phyloP scores from a whole-genome alignment of 2,113 vertebrate genomes.

The Nothoprocta perdicaria region DNA sequence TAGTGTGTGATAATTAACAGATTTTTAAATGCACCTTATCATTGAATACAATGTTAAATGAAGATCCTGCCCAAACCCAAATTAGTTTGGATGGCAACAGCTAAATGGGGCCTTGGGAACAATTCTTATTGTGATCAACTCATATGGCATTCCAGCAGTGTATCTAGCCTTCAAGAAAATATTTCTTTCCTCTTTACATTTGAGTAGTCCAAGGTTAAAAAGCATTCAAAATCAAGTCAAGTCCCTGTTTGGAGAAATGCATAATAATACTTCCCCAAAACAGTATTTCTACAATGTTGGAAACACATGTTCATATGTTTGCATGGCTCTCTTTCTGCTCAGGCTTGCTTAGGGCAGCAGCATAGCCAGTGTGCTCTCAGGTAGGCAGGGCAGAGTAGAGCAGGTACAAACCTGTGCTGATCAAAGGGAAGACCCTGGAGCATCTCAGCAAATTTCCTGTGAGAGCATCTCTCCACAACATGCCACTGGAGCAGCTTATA shows the following conservation, averaged over 20 bases:
- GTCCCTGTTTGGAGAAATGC: not conserved
- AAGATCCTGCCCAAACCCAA: slow-evolving; percentile 4
- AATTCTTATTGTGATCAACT: not conserved
- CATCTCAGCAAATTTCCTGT: not conserved
- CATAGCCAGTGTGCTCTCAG: not conserved
- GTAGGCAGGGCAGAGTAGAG: not conserved
- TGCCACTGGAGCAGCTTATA: not conserved
- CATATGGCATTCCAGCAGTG: not conserved
- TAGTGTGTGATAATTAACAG: slow-evolving; percentile 39
- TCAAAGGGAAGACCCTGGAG: rapidly evolving
- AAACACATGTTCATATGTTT: not conserved
- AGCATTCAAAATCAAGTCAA: not conserved
- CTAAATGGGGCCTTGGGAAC: not conserved
- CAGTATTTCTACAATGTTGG: not conserved
- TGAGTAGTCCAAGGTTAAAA: not conserved
- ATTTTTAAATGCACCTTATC: slow-evolving; percentile 14
- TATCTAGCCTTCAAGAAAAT: not conserved
- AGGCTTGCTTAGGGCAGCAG: not conserved
- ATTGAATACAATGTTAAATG: slow-evolving; percentile 37
- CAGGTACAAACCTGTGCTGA: rapidly evolving
- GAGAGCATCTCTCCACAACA: not conserved
- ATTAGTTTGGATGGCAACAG: not conserved
- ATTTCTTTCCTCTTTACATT: not conserved
- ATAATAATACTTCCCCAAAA: not conserved
- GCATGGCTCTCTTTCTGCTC: rapidly evolving